phyloP scores from a whole-genome alignment of 2,797 vertebrate genomes.

The Myotis myotis region DNA sequence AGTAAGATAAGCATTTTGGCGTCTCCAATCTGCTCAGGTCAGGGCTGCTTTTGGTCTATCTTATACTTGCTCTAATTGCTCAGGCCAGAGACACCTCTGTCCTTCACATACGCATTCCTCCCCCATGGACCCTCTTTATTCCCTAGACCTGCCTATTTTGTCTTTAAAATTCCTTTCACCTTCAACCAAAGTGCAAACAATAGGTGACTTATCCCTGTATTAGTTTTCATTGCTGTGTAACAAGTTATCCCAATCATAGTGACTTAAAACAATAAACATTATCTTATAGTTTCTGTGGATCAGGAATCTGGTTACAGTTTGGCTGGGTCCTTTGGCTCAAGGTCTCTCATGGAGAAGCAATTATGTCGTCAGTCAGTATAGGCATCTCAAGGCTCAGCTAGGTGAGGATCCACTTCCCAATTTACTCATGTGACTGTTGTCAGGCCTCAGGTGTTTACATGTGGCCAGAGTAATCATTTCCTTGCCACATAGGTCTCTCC shows the following conservation, averaged over 20 bases:
- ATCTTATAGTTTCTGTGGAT: neutral
- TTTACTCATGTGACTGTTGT: neutral
- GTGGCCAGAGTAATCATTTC: neutral
- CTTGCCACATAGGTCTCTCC: neutral
- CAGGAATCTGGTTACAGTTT: neutral
- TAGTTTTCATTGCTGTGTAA: neutral
- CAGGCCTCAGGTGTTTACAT: neutral
- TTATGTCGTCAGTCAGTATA: neutral
- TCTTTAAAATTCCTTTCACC: too few relatives aligned
- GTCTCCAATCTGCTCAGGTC: too few relatives aligned
- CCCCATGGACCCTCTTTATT: too few relatives aligned
- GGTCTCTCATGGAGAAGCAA: neutral
- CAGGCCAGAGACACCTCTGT: too few relatives aligned
- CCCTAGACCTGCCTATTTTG: too few relatives aligned
- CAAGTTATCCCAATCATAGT: neutral
- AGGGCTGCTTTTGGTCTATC: too few relatives aligned
- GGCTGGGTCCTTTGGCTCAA: neutral
- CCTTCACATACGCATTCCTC: too few relatives aligned
- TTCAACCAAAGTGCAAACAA: neutral
- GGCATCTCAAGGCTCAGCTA: neutral
- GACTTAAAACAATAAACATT: neutral
- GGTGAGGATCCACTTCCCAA: neutral
- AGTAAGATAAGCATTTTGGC: too few relatives aligned
- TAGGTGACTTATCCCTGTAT: neutral
- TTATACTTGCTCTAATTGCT: too few relatives aligned